These are phyloP conservation scores for Tenthredo notha DNA, from an alignment of 2,888 invertebrate species.

Conservation along the genomic window DNA sequence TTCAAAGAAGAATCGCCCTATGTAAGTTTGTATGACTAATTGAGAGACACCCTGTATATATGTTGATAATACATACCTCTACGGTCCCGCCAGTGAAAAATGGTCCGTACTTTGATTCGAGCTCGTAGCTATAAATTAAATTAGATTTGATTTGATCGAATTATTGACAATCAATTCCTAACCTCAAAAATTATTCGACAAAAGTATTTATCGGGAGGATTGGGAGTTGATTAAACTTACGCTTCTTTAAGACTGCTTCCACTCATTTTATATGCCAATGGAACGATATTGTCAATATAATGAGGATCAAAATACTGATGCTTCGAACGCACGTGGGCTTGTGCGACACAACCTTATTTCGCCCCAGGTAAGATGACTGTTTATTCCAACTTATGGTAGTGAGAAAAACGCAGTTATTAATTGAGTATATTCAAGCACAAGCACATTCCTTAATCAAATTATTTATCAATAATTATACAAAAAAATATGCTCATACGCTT, in stretches of 20 bases:
- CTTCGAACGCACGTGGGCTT: conserved; percentile 17
- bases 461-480: not conserved
- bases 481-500: not conserved
- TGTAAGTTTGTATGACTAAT: too few species aligned
- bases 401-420: not conserved
- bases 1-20: too few species aligned
- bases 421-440: not conserved
- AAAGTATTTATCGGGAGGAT: not conserved
- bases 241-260: conserved; percentile 66
- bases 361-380: too few species aligned
- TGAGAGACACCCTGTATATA: not conserved
- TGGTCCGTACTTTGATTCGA: conserved; percentile 86
- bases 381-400: not conserved
- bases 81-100: conserved; percentile 92
- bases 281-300: not conserved
- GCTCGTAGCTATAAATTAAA: conserved; percentile 83
- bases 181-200: not conserved
- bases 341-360: not conserved
- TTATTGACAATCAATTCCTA: conserved; percentile 50
- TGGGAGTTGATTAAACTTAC: conserved; percentile 62
- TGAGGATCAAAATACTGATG: not conserved
- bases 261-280: conserved; percentile 62
- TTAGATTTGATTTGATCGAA: not conserved
- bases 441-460: not conserved
- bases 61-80: conserved; percentile 75